These are phyloP conservation scores for Vannuccia rotundouncinata DNA, from an alignment of 2,888 invertebrate genomes.

Conservation along the genomic window DNA sequence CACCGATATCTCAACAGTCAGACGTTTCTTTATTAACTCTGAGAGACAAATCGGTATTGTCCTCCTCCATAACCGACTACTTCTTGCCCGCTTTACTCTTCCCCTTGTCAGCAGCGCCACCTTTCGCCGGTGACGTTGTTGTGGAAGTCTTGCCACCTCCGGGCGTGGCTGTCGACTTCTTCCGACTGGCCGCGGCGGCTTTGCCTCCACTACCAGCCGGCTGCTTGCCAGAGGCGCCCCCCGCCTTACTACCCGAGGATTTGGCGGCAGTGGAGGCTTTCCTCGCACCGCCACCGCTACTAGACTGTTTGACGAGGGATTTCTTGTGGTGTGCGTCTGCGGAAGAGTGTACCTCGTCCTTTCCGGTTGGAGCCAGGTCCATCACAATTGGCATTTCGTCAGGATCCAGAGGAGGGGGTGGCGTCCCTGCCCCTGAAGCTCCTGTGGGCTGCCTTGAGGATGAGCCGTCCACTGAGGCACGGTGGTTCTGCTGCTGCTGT, in stretches of 20 bases:
- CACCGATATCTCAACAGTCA: not conserved
- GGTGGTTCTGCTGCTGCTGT: not conserved
- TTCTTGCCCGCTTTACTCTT: not conserved
- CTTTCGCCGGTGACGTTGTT: not conserved
- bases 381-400: constrained; percentile 37
- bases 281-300: not conserved
- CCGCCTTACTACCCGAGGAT: not conserved
- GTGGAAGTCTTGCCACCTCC: not conserved
- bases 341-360: constrained; percentile 4
- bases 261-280: not conserved
- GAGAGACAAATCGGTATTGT: not conserved
- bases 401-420: constrained; percentile 30
- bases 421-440: not conserved
- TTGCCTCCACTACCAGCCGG: not conserved
- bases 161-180: constrained; percentile 7
- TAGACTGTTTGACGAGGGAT: not conserved
- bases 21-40: too few species aligned
- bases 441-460: not conserved
- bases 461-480: too few species aligned
- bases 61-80: not conserved
- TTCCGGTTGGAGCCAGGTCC: constrained; percentile 16
- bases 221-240: not conserved
- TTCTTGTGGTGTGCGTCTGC: not conserved
- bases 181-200: not conserved
- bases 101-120: not conserved